A percentile compares a stretch with the other conserved stretches of the same genome.
Conservation (phyloP, 2,888 invertebrate genomes). For the Eristalis intricaria region DNA sequence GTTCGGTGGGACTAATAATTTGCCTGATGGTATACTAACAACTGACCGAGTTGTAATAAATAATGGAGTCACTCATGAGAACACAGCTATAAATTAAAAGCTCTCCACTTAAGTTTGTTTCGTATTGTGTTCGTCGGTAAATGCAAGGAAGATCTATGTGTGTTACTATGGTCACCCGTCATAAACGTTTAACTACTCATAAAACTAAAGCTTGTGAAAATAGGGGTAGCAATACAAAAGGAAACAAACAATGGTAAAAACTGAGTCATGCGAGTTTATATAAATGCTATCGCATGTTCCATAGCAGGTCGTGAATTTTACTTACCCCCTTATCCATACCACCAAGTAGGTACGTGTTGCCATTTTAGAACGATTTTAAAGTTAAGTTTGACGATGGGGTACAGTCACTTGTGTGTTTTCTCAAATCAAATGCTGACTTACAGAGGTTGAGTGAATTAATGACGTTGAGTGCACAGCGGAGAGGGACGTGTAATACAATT, state of each 20-base stretch:
- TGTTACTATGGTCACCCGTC: background rate
- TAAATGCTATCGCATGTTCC: background rate
- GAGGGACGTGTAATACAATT: background rate
- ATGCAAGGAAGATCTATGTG: background rate
- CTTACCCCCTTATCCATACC: background rate
- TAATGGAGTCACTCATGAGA: background rate
- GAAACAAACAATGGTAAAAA: background rate
- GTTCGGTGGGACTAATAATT: background rate
- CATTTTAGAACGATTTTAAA: background rate
- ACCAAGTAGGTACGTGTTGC: background rate
- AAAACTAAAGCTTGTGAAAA: slow-evolving; percentile 1
- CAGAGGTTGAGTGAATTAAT: background rate
- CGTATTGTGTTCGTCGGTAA: background rate
- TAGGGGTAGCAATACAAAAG: background rate
- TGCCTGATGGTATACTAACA: background rate
- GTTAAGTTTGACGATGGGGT: background rate
- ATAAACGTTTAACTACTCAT: background rate
- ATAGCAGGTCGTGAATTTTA: background rate
- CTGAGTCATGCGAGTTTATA: background rate
- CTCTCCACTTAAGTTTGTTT: background rate
- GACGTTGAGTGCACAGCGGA: too few relatives aligned
- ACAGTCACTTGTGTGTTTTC: background rate
- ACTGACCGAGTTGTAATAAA: background rate
- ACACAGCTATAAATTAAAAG: background rate
- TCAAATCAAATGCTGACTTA: background rate